Evolutionary conservation across 1,140 invertebrate genomes (phyloP), one percentile per base, ranked within the genome.

Genomic region (Brachionus calyciflorus): DNA sequence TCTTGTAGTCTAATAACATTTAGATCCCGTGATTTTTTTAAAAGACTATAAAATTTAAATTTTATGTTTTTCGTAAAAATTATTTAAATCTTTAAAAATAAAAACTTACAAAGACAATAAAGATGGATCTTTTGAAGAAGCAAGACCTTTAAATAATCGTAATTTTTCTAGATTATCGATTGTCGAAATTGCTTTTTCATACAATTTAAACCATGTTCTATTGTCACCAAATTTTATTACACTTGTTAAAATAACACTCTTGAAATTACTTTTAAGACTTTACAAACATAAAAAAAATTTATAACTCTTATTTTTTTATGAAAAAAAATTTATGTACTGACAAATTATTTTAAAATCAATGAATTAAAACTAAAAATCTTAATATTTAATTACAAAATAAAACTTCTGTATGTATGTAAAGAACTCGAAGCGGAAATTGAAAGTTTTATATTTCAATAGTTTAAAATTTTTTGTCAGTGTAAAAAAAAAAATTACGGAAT

Each of bases 151-250:
- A 28, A 65, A 44, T 24, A 65, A 44, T 65, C 69, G 21, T 19
- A 73, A 19, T 51, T 55, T 49, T 55, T 73, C 69, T 12, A 46
- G 28, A 51, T 73, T 73, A 55, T 73, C 69, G 24, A n/a, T 33
- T 14, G 48, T 73, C 1, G 5, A 3, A 33, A 28, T 73, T 17
- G 69, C 46, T 33, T 40, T 73, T 37, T 73, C 7, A 17, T 30
- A 73, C 46, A 73, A 73, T n/a, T 28, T 33, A 10, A 51, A 21
- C 69, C 69, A 73, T 17, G 28, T 41, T 24, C 51, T 33, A 12
- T 73, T 19, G 40, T 55, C 9, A 19, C 69, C 69, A 5, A 14
- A 73, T 17, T 73, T 49, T 9, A 49, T 40, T 12, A 73, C 51
- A 37, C 46, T 73, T 2, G 28, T 24, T 51, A 28, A 73, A 7